Evolutionary conservation across 2,797 vertebrate genomes (phyloP), one percentile per base, ranked within the genome.

Genomic region (Lutjanus argentimaculatus): DNA sequence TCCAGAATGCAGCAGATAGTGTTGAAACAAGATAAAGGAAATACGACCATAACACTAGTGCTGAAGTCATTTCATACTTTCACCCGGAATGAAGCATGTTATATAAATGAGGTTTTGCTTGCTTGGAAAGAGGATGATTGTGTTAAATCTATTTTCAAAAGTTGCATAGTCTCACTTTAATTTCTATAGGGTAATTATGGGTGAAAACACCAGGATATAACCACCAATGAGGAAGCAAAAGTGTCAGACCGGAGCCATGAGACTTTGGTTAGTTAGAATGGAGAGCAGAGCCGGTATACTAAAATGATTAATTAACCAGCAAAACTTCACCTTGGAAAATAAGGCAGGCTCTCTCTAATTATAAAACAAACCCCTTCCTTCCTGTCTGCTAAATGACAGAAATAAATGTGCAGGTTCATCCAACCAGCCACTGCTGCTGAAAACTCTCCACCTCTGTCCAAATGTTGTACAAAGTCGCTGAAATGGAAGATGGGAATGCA

Each of bases 391-490:
- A 48, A 73, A 58, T 45, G 69, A 72, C 53, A 72, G 30, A 69
- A 49, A 71, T 19, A 1, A 76, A 67, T 16, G 16, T 21, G 1
- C 13, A 1, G n/a, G 48, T 62, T 63, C 25, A 65, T 65, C 58
- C 52, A 65, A n/a, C 49, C 21, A 46, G 59, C 13, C 57, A 7
- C 61, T 8, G 17, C 25, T 43, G 59, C 70, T 49, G 30, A 51
- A 62, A 62, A 46, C 49, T 61, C 43, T 45, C 30, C 25, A 13
- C 12, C 25, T 1, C 67, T 11, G 36, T 72, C 59, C 36, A 68
- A 59, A 79, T 46, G 53, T 69, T 77, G 22, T 61, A 62, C 13
- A 58, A 68, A 67, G 49, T 53, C 17, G 9, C 49, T 57, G 74
- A 19, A 64, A 82, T 46, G 48, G 64, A 59, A 59, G 69, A 75